Conservation (phyloP, 2,113 vertebrate species). For the Alethe diademata region DNA sequence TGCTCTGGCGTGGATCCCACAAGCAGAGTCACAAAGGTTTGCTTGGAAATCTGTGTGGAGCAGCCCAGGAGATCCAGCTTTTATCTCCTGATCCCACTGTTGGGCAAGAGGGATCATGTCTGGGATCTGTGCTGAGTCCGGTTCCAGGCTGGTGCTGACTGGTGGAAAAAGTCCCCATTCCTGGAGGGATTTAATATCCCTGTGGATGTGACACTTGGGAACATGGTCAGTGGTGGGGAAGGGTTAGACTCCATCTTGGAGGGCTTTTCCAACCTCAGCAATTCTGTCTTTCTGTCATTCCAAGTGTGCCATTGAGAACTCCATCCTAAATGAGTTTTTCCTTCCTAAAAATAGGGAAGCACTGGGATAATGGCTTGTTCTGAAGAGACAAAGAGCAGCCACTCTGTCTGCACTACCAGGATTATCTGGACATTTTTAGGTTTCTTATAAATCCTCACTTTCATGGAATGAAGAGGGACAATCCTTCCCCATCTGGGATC, state of each 20-base stretch:
- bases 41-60: background rate
- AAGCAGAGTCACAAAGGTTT: background rate
- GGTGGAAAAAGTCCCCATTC: background rate
- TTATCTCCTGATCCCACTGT: accelerated
- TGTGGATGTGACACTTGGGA: background rate
- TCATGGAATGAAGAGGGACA: background rate
- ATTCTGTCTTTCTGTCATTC: background rate
- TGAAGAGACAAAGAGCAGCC: background rate
- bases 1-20: background rate
- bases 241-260: accelerated
- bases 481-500: background rate
- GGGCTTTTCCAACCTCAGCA: background rate
- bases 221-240: background rate
- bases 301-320: background rate
- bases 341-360: background rate
- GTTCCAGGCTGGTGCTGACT: background rate
- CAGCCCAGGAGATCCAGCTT: background rate
- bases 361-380: background rate
- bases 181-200: background rate
- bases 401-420: background rate
- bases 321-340: background rate
- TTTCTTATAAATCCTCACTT: background rate
- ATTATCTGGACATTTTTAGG: accelerated
- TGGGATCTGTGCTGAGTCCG: background rate
- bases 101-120: background rate